phyloP scores from a whole-genome alignment of 2,113 vertebrate species.

The Globicephala melas region DNA sequence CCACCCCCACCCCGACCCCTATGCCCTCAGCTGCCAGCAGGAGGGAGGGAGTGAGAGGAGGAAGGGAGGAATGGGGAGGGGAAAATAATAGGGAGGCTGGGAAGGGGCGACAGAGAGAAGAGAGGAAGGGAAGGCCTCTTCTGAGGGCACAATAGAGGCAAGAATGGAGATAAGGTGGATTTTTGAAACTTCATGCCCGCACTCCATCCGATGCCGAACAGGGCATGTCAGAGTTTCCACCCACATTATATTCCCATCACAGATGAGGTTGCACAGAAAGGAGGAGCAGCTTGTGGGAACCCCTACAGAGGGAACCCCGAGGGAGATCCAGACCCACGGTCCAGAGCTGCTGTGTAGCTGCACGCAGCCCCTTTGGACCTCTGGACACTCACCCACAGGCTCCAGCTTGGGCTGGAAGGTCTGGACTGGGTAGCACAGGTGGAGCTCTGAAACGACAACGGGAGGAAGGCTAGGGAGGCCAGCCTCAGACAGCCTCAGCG shows the following conservation, averaged over 20 bases:
- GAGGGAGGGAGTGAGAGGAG: rapidly evolving
- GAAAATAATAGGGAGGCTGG: not conserved
- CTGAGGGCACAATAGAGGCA: rapidly evolving
- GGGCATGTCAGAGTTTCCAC: too few species aligned
- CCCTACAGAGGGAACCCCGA: not conserved
- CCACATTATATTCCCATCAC: rapidly evolving
- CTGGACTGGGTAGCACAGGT: slow-evolving; percentile 35
- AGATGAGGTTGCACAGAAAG: not conserved
- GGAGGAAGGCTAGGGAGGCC: not conserved
- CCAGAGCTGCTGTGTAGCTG: rapidly evolving
- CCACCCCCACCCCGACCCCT: not conserved
- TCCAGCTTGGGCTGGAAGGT: slow-evolving; percentile 6
- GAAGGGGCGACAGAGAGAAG: not conserved
- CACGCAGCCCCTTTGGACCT: not conserved
- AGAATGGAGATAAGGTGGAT: not conserved
- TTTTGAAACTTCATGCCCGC: rapidly evolving
- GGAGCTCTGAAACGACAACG: slow-evolving; percentile 60
- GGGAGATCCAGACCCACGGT: not conserved
- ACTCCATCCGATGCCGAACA: rapidly evolving
- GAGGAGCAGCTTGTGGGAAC: too few species aligned
- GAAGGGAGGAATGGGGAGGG: not conserved
- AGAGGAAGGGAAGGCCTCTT: not conserved
- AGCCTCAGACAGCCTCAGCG: not conserved
- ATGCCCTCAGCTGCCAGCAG: not conserved
- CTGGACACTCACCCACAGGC: slow-evolving; percentile 41